Evolutionary conservation across 2,797 vertebrate genomes (phyloP).

Genomic region (Sciurus vulgaris): DNA sequence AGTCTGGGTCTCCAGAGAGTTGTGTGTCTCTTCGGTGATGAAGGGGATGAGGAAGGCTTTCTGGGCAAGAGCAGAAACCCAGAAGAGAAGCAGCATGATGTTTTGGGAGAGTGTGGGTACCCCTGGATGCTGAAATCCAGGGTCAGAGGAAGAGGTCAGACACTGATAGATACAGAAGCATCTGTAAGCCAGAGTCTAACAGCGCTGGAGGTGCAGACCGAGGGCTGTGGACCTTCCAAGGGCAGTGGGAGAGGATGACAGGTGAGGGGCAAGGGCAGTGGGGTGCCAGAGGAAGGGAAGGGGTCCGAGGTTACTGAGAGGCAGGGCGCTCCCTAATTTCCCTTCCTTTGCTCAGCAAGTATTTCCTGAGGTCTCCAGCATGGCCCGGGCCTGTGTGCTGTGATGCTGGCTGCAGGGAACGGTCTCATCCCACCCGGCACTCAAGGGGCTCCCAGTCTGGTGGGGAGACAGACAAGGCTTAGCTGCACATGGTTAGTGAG

Average conservation of each 20-base stretch:
- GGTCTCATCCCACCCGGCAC: neutral
- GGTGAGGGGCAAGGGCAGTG: neutral
- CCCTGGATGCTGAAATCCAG: neutral
- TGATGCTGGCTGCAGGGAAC: neutral
- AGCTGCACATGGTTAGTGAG: neutral
- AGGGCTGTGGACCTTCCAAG: neutral
- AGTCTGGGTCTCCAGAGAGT: neutral
- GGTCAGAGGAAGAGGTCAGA: neutral
- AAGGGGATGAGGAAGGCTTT: neutral
- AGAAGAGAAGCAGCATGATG: fast-evolving
- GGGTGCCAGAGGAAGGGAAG: neutral
- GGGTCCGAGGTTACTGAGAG: neutral
- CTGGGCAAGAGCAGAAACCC: neutral
- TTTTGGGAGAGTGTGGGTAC: neutral
- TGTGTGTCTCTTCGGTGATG: neutral
- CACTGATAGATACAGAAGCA: neutral
- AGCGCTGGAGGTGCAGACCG: neutral
- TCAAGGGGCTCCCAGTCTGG: neutral
- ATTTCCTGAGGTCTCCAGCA: neutral
- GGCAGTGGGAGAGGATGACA: neutral
- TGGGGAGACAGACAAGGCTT: neutral
- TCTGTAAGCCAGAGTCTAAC: neutral
- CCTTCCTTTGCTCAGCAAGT: neutral
- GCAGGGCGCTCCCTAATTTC: neutral
- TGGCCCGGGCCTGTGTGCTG: neutral